These are phyloP conservation scores for Craniophora ligustri DNA, from an alignment of 2,888 invertebrate genomes.

Conservation along the genomic window DNA sequence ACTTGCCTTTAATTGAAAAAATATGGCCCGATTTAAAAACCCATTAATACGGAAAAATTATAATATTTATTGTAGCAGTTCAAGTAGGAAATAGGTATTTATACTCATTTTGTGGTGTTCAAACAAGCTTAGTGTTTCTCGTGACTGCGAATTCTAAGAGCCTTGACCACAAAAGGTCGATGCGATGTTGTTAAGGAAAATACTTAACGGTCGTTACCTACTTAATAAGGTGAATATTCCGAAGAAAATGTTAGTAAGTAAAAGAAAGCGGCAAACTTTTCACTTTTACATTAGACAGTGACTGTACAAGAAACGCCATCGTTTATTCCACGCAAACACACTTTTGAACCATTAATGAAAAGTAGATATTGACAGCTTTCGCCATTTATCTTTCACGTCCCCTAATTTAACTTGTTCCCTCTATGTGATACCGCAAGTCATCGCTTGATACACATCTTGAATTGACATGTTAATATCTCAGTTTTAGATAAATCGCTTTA, in stretches of 20 bases:
- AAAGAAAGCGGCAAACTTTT: constrained; percentile 56
- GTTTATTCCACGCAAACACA: constrained; percentile 72
- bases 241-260: constrained; percentile 37
- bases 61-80: constrained; percentile 29
- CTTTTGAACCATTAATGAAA: constrained; percentile 81
- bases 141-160: constrained; percentile 38
- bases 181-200: constrained; percentile 37
- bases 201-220: constrained; percentile 45
- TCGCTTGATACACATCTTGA: constrained; percentile 71
- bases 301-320: constrained; percentile 63
- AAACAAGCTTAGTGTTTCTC: constrained; percentile 5
- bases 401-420: constrained; percentile 78
- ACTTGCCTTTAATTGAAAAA: constrained; percentile 46
- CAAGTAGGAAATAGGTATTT: constrained; percentile 30
- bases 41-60: constrained; percentile 40
- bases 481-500: constrained; percentile 55
- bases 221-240: constrained; percentile 38
- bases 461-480: constrained; percentile 76
- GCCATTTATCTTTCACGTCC: constrained; percentile 79
- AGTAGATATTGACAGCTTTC: constrained; percentile 79
- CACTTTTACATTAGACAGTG: constrained; percentile 61
- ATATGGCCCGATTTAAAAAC: constrained; percentile 38
- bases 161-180: constrained; percentile 47
- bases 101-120: constrained; percentile 31
- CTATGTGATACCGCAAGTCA: constrained; percentile 71